Base-by-base conservation (phyloP, 2,888 invertebrate species). In the Cancer borealis region DNA sequence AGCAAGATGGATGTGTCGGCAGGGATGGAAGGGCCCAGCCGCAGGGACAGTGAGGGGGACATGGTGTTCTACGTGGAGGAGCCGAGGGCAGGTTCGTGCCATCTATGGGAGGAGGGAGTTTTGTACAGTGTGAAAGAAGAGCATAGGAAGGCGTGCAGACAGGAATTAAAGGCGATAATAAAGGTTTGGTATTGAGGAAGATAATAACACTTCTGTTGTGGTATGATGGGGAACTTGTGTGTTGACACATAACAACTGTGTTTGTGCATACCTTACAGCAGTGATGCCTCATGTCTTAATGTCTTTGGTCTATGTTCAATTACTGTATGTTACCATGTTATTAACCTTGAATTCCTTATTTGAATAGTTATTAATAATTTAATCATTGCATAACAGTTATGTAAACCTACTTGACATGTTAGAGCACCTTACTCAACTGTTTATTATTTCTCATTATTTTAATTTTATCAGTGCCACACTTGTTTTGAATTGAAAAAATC, bases 41-140 rank as follows among this genome's bases (percentile, higher is more conserved):
- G 97, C 91, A 96, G 97, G 95, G 97, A 97, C 95, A 97, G 97
- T 96, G 97, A 97, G 96, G 97, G 97, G 3, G 98, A 98, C 96
- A 97, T 97, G 60, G 97, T 97, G 47, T 95, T 95, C 84, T 95
- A 95, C 88, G 94, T 95, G 46, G 95, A 95, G 91, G 97, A 98
- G 88, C 96, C 96, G 10, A 96, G 96, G 96, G 96, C 96, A 96
- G 96, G 96, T 96, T 95, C 97, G 97, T 93, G 12, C 30, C 30
- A 60, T 12, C 46, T 21, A 49, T 60, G n/a, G 26, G 54, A 88
- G 88, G 66, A 46, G n/a, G 30, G 88, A 49, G n/a, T 84, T 14
- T 39, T 46, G 26, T 30, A 45, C 87, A 92, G 46, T 49, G 47
- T 46, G n/a, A 21, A 46, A 79, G 6, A 54, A 92, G 88, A n/a